Conservation (phyloP, 2,888 invertebrate genomes). For the Chloroclystis v-ata region DNA sequence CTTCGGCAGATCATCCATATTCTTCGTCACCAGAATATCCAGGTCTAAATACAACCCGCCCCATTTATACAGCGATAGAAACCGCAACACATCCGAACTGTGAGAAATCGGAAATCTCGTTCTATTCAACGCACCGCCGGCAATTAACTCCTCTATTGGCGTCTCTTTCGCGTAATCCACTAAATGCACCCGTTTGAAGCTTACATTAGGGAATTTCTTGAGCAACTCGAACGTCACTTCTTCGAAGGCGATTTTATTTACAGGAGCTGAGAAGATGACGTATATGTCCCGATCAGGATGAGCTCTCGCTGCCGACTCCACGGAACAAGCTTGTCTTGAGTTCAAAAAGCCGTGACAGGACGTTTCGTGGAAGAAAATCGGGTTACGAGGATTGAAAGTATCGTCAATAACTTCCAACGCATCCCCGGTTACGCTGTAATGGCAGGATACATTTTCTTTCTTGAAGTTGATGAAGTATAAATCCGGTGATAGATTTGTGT, state of each 20-base stretch:
- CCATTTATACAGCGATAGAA: conserved; percentile 83
- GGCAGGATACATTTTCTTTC: conserved; percentile 18
- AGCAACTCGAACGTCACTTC: conserved; percentile 14
- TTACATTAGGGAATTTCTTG: conserved; percentile 67
- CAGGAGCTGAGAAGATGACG: conserved; percentile 41
- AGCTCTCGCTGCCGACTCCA: conserved; percentile 33
- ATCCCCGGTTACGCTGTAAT: conserved; percentile 11
- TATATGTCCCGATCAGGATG: conserved; percentile 59
- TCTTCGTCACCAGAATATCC: conserved; percentile 83
- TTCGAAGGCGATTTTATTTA: conserved; percentile 17
- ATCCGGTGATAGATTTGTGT: conserved; percentile 9
- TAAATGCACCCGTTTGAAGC: conserved; percentile 71
- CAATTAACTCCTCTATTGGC: conserved; percentile 75
- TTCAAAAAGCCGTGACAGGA: conserved; percentile 74
- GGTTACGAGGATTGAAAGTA: conserved; percentile 13
- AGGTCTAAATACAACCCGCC: conserved; percentile 88
- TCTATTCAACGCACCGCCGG: conserved; percentile 62
- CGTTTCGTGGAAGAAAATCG: conserved; percentile 53
- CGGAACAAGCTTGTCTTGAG: conserved; percentile 33
- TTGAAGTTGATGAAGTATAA: conserved; percentile 13
- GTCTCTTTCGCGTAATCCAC: conserved; percentile 73
- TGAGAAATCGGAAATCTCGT: conserved; percentile 78
- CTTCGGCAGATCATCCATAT: conserved; percentile 68
- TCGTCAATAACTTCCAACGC: conserved; percentile 10
- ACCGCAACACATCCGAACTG: conserved; percentile 81